phyloP scores from a whole-genome alignment of 1,140 invertebrate species.

The Manduca sexta region DNA sequence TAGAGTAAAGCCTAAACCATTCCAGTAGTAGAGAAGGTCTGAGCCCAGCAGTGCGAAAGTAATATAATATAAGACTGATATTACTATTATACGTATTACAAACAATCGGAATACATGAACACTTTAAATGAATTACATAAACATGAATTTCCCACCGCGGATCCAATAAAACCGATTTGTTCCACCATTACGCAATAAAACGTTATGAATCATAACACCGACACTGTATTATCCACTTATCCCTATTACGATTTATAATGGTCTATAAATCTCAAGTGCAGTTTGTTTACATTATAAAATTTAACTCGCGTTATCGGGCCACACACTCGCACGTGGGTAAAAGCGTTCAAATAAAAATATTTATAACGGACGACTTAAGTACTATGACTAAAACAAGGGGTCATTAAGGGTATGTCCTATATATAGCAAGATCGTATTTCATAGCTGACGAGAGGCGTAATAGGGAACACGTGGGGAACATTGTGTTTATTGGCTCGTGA shows the following conservation, averaged over 20 bases:
- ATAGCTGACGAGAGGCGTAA: conserved; percentile 45
- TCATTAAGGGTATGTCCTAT: conserved; percentile 52
- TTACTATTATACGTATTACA: too few species aligned
- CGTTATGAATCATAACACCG: conserved; percentile 2
- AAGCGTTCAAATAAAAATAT: conserved; percentile 25
- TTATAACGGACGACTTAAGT: conserved; percentile 32
- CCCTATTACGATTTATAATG: conserved; percentile 14
- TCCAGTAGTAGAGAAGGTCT: too few species aligned
- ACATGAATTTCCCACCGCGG: too few species aligned
- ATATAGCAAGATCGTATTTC: conserved; percentile 50
- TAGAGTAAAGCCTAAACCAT: too few species aligned
- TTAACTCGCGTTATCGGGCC: conserved; percentile 10
- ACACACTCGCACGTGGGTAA: conserved; percentile 27
- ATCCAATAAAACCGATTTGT: conserved; percentile 1
- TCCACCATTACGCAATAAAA: not conserved
- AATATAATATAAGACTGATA: too few species aligned
- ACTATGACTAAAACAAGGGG: conserved; percentile 35
- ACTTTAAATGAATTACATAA: too few species aligned
- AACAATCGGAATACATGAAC: too few species aligned
- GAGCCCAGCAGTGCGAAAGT: too few species aligned
- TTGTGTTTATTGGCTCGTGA: too few species aligned
- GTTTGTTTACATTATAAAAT: conserved; percentile 18
- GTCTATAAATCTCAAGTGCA: conserved; percentile 14
- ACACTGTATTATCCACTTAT: conserved; percentile 6
- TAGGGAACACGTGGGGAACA: conserved; percentile 46